Conservation (phyloP, 2,113 vertebrate genomes). For the Hydrochoerus hydrochaeris region DNA sequence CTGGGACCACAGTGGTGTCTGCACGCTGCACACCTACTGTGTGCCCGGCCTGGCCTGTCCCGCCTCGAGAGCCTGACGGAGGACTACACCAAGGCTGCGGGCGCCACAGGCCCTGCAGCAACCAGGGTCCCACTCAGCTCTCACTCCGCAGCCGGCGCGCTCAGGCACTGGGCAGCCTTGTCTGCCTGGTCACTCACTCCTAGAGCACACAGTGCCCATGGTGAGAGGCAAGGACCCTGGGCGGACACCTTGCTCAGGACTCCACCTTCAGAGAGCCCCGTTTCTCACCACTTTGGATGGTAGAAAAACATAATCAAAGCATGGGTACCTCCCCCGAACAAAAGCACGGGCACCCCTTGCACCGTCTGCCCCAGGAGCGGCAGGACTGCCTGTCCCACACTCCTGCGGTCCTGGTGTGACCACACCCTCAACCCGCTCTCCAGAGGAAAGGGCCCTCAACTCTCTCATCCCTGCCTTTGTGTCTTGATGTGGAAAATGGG, state of each 20-base stretch:
- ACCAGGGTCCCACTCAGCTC: accelerated
- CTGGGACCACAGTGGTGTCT: neutral
- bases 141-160: accelerated
- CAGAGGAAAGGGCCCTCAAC: too few relatives aligned
- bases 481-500: neutral
- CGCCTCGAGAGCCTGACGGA: accelerated
- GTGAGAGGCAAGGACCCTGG: neutral
- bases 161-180: neutral
- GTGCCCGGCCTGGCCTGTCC: neutral
- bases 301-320: neutral
- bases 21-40: neutral
- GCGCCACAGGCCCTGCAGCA: accelerated
- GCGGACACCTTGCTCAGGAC: too few relatives aligned
- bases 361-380: accelerated
- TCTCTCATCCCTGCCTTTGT: neutral
- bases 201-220: accelerated
- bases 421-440: neutral
- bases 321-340: too few relatives aligned
- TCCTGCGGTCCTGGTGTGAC: accelerated
- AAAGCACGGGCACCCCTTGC: accelerated
- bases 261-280: neutral
- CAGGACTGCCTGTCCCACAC: accelerated
- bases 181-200: neutral
- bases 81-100: accelerated
- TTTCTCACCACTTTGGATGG: neutral